These are phyloP conservation scores for Microcebus ravelobensis DNA, from an alignment of 2,113 vertebrate species.

Conservation along the genomic window DNA sequence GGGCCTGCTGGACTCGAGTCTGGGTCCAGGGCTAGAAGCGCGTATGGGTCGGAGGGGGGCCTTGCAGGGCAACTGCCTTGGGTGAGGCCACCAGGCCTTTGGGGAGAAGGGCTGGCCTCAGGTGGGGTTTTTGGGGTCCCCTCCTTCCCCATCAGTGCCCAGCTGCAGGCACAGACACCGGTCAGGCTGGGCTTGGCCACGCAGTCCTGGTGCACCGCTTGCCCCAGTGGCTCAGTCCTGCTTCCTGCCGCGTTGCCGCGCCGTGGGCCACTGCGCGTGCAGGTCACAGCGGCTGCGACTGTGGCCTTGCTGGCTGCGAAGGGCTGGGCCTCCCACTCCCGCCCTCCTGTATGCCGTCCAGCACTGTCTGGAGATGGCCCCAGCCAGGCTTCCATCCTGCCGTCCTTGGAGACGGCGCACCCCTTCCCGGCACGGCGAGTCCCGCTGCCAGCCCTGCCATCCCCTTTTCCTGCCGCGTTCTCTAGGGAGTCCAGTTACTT, in stretches of 20 bases:
- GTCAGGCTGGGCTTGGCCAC: fast-evolving
- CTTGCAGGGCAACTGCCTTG: neutral
- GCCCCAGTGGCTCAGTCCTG: neutral
- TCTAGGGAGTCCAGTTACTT: neutral
- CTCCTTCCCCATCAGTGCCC: neutral
- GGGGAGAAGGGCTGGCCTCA: neutral
- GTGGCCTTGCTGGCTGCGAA: fast-evolving
- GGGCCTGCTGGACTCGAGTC: neutral
- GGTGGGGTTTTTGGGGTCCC: neutral
- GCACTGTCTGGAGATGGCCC: neutral
- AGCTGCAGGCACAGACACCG: neutral
- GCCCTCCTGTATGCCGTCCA: neutral
- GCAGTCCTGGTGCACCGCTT: no score
- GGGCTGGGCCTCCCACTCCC: neutral
- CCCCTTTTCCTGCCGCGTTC: neutral
- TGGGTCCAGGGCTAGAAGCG: no score
- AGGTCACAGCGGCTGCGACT: fast-evolving
- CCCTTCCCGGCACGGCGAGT: neutral
- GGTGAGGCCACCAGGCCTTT: neutral
- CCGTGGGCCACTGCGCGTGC: no score
- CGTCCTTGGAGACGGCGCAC: neutral
- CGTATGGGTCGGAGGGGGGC: fast-evolving
- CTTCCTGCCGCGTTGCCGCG: neutral
- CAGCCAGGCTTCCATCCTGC: neutral
- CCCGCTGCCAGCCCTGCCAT: neutral